These are phyloP conservation scores for Lochmaea crataegi DNA, from an alignment of 2,888 invertebrate genomes.

Conservation along the genomic window DNA sequence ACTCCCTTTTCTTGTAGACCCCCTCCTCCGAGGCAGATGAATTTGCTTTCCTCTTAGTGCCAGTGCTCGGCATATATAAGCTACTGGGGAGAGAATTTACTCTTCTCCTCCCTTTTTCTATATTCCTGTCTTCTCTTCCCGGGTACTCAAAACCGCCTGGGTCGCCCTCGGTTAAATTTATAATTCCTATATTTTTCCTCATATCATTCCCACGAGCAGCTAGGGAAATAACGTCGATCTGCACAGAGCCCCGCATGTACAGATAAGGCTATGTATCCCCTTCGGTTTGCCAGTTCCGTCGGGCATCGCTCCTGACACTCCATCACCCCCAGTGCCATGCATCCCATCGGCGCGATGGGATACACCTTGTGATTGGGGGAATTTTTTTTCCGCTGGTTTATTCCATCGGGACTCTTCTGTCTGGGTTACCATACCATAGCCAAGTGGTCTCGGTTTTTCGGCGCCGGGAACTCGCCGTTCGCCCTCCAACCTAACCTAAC, in stretches of 20 bases:
- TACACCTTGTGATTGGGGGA: too few relatives aligned
- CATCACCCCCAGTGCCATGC: too few relatives aligned
- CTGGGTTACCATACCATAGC: too few relatives aligned
- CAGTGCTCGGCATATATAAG: not conserved
- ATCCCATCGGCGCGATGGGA: too few relatives aligned
- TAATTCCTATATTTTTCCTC: not conserved
- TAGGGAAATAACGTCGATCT: too few relatives aligned
- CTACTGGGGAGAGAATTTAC: not conserved
- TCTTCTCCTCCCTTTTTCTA: not conserved
- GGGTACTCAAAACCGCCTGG: not conserved
- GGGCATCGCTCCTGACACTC: too few relatives aligned
- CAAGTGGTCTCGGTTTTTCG: too few relatives aligned
- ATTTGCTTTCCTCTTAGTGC: conserved; percentile 1
- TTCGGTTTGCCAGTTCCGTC: too few relatives aligned
- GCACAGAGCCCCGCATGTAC: not conserved
- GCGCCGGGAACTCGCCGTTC: too few relatives aligned
- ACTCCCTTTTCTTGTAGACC: too few relatives aligned
- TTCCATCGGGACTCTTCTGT: too few relatives aligned
- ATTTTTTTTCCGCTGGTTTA: too few relatives aligned
- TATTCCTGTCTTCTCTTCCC: not conserved
- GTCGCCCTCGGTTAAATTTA: not conserved
- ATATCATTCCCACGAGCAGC: not conserved
- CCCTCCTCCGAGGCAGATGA: not conserved
- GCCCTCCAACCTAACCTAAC: conserved; percentile 40
- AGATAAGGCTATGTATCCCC: not conserved